Conservation (phyloP, 2,888 invertebrate species). For the Tridacna gigas region DNA sequence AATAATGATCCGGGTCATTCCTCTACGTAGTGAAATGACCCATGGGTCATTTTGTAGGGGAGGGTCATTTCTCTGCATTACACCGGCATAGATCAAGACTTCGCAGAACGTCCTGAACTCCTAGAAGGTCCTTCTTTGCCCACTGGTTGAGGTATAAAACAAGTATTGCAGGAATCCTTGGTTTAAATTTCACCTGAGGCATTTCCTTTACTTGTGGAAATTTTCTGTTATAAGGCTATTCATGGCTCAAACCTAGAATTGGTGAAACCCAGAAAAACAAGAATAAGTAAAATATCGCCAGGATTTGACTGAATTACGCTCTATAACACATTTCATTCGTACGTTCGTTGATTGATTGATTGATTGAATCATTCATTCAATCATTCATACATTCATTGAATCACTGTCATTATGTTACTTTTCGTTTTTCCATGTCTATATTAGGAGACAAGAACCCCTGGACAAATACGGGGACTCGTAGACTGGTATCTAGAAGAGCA, state of each 20-base stretch:
- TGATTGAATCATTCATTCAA: not conserved
- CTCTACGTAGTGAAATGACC: too few species aligned
- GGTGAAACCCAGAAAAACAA: not conserved
- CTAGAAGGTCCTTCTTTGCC: not conserved
- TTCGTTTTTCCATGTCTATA: not conserved
- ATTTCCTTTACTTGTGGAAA: not conserved
- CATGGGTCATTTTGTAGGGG: too few species aligned
- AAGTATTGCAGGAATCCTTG: not conserved
- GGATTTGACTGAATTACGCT: too few species aligned
- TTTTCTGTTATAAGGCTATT: not conserved
- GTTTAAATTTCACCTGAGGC: not conserved
- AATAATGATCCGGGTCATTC: too few species aligned
- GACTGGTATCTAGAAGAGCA: constrained; percentile 12
- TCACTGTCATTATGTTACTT: not conserved
- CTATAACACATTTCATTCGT: too few species aligned
- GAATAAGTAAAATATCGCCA: not conserved
- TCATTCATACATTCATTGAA: not conserved
- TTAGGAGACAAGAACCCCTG: not conserved
- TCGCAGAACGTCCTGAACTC: not conserved
- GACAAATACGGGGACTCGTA: not conserved
- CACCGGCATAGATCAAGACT: not conserved
- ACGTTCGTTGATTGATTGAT: too few species aligned
- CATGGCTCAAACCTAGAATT: not conserved
- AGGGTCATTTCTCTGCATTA: too few species aligned
- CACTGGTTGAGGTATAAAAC: not conserved